These are phyloP conservation scores for Ctenosaura bakeri DNA, from an alignment of 2,797 vertebrate species.

Conservation along the genomic window DNA sequence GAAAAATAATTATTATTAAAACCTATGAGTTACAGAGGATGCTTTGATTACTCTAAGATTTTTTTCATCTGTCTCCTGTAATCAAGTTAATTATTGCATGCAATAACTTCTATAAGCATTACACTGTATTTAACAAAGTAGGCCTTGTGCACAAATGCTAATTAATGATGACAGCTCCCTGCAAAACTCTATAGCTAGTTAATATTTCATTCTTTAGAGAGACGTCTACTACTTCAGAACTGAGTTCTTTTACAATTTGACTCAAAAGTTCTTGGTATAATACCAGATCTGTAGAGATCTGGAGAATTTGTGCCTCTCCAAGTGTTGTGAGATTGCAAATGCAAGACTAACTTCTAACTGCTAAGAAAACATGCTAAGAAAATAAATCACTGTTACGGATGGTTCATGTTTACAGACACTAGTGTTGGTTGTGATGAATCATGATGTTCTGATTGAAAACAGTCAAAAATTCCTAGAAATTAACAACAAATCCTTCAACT, in stretches of 20 bases:
- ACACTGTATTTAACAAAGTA: slow-evolving; percentile 66
- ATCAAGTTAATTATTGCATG: slow-evolving; percentile 77
- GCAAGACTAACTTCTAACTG: neutral
- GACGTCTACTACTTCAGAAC: slow-evolving; percentile 1
- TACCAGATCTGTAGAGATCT: neutral
- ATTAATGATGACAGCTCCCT: slow-evolving; percentile 40
- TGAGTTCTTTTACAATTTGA: slow-evolving; percentile 32
- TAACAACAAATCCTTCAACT: neutral
- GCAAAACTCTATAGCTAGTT: slow-evolving; percentile 8
- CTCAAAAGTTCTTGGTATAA: slow-evolving; percentile 3
- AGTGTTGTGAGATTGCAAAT: neutral
- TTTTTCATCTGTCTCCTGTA: slow-evolving; percentile 70
- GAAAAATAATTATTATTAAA: slow-evolving; percentile 67
- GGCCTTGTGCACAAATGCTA: slow-evolving; percentile 30
- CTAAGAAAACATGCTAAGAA: neutral
- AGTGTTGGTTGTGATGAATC: neutral
- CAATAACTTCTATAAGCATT: slow-evolving; percentile 62
- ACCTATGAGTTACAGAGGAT: slow-evolving; percentile 52
- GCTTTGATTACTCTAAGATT: slow-evolving; percentile 73
- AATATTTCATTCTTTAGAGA: slow-evolving; percentile 28
- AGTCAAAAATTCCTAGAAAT: neutral
- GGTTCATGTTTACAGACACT: neutral
- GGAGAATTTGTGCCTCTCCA: neutral
- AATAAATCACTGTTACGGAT: neutral
- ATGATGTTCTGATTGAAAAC: neutral